phyloP scores from a whole-genome alignment of 2,113 vertebrate genomes.

The Elgaria multicarinata region DNA sequence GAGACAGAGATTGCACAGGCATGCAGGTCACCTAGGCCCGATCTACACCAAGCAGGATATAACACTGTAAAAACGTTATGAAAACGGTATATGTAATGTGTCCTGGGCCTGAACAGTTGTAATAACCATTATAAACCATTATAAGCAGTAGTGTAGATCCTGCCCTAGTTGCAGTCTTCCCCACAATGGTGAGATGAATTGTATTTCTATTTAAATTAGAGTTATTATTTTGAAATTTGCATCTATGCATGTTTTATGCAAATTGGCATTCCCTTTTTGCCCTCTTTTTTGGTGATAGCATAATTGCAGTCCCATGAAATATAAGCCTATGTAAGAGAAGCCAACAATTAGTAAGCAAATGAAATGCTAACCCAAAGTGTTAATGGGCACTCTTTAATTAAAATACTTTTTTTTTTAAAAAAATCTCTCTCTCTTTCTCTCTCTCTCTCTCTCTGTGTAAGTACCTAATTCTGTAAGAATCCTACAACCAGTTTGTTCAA shows the following conservation, averaged over 20 bases:
- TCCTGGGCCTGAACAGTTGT: too few relatives aligned
- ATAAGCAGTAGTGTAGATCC: too few relatives aligned
- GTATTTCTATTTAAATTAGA: not conserved
- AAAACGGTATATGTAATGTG: too few relatives aligned
- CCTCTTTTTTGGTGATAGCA: not conserved
- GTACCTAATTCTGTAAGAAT: not conserved
- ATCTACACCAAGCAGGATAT: too few relatives aligned
- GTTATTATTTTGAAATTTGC: not conserved
- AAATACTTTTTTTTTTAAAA: too few relatives aligned
- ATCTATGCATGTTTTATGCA: not conserved
- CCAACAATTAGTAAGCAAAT: not conserved
- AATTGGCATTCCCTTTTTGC: not conserved
- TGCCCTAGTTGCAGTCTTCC: not conserved
- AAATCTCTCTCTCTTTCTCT: too few relatives aligned
- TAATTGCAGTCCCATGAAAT: not conserved
- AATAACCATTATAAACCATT: too few relatives aligned
- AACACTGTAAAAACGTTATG: too few relatives aligned
- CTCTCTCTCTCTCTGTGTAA: not conserved
- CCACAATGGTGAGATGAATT: not conserved
- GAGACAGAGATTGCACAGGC: too few relatives aligned
- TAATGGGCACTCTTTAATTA: not conserved
- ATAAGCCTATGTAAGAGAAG: not conserved
- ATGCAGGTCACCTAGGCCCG: too few relatives aligned
- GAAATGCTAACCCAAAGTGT: not conserved
- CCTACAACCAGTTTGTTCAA: not conserved